Evolutionary conservation across 2,888 invertebrate genomes (phyloP).

Genomic region (Agelastica alni): DNA sequence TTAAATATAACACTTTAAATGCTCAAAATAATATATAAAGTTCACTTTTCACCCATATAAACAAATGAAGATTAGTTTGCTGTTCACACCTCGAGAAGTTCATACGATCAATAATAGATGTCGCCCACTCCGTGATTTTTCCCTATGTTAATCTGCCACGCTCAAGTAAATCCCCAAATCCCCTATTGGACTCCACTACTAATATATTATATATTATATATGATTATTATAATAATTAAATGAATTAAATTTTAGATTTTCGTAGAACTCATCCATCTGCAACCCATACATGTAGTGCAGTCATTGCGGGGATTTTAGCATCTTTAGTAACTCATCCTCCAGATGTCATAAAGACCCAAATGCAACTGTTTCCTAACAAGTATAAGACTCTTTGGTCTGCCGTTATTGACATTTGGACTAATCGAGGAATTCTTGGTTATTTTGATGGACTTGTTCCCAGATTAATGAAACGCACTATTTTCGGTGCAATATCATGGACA

Average conservation of each 20-base stretch:
- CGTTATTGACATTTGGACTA: constrained; percentile 68
- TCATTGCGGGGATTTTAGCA: constrained; percentile 79
- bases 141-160: too few relatives aligned
- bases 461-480: constrained; percentile 81
- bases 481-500: constrained; percentile 92
- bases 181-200: too few relatives aligned
- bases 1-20: too few relatives aligned
- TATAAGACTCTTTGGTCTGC: constrained; percentile 70
- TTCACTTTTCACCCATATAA: too few relatives aligned
- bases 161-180: too few relatives aligned
- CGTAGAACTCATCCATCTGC: constrained; percentile 55
- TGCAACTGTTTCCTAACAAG: constrained; percentile 82
- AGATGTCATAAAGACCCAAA: constrained; percentile 88
- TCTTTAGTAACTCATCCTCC: constrained; percentile 86
- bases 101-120: too few relatives aligned
- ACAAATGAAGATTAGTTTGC: too few relatives aligned
- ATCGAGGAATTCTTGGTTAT: constrained; percentile 75
- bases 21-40: too few relatives aligned
- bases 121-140: too few relatives aligned
- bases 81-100: too few relatives aligned
- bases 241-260: background rate
- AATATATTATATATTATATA: too few relatives aligned
- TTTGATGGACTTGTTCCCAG: constrained; percentile 85
- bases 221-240: background rate
- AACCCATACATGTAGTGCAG: constrained; percentile 76